Conservation (phyloP, 2,888 invertebrate genomes). For the Drosophila nigritarsus region DNA sequence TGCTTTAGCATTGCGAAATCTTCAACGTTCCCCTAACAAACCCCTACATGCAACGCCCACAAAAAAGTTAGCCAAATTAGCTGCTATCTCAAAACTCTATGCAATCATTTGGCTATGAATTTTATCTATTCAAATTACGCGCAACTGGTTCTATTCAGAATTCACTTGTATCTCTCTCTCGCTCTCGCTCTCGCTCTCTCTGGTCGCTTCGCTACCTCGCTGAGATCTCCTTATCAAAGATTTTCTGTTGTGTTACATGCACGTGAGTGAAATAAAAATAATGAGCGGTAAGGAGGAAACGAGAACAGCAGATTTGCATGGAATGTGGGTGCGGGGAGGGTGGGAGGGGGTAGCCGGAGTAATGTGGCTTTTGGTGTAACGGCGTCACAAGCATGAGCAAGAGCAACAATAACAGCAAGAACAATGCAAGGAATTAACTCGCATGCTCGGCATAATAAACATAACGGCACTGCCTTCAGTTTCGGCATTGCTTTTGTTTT, state of each 20-base stretch:
- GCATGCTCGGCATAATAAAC: conserved; percentile 78
- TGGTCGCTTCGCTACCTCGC: conserved; percentile 6
- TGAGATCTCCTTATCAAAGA: conserved; percentile 54
- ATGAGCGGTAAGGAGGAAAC: conserved; percentile 44
- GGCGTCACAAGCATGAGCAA: conserved; percentile 25
- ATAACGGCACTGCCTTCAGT: conserved; percentile 49
- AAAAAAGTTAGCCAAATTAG: conserved; percentile 17
- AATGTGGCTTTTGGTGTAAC: conserved; percentile 30
- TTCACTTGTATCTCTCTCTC: background rate
- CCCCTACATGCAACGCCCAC: conserved; percentile 5
- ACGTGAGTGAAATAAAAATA: conserved; percentile 73
- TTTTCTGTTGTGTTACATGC: conserved; percentile 56
- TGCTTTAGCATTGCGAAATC: background rate
- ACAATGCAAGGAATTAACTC: conserved; percentile 70
- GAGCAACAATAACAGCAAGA: conserved; percentile 32
- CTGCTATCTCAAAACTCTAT: conserved; percentile 20
- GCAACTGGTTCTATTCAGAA: conserved; percentile 5
- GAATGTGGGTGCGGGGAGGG: too few relatives aligned
- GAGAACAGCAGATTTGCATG: background rate
- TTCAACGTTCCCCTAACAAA: background rate
- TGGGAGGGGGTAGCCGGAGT: background rate
- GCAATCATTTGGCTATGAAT: conserved; percentile 30
- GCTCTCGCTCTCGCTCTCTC: background rate
- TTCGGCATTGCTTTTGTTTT: conserved; percentile 30
- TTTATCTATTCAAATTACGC: conserved; percentile 40